Percentiles rank a stretch among this genome's conserved stretches.
phyloP scores from a whole-genome alignment of 2,888 invertebrate species.

The Platycheirus rosarum region DNA sequence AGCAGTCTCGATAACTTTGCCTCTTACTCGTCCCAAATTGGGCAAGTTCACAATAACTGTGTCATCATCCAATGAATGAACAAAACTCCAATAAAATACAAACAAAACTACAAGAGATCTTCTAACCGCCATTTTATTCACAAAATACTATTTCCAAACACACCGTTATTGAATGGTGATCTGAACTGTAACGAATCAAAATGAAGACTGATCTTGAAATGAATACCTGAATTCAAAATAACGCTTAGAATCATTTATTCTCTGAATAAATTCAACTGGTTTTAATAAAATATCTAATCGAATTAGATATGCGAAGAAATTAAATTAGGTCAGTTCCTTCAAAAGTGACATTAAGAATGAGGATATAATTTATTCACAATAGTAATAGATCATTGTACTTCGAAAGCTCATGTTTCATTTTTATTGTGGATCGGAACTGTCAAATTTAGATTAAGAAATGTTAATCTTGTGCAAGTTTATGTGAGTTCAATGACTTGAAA shows the following conservation, averaged over 20 bases:
- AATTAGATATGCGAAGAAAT: too few species aligned
- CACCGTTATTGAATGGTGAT: conserved; percentile 24
- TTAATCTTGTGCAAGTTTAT: background rate
- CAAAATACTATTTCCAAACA: background rate
- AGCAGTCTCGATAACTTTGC: conserved; percentile 78
- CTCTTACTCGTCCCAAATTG: conserved; percentile 78
- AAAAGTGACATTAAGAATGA: too few species aligned
- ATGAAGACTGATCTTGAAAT: conserved; percentile 37
- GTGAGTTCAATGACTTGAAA: background rate
- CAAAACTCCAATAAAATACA: conserved; percentile 15
- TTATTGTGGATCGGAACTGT: background rate
- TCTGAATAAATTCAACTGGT: background rate
- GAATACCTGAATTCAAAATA: conserved; percentile 38
- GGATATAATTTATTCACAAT: background rate
- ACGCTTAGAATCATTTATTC: background rate
- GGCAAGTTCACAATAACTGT: conserved; percentile 77
- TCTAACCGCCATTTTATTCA: conserved; percentile 2
- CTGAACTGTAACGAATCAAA: conserved; percentile 51
- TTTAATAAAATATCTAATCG: background rate
- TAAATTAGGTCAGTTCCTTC: conserved; percentile 21
- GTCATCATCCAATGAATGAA: conserved; percentile 12
- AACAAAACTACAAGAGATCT: conserved; percentile 10
- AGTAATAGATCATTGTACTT: too few species aligned
- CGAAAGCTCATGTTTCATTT: background rate
- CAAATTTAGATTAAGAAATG: background rate